phyloP scores from a whole-genome alignment of 1,140 invertebrate genomes.

The Drosophila baimaii region DNA sequence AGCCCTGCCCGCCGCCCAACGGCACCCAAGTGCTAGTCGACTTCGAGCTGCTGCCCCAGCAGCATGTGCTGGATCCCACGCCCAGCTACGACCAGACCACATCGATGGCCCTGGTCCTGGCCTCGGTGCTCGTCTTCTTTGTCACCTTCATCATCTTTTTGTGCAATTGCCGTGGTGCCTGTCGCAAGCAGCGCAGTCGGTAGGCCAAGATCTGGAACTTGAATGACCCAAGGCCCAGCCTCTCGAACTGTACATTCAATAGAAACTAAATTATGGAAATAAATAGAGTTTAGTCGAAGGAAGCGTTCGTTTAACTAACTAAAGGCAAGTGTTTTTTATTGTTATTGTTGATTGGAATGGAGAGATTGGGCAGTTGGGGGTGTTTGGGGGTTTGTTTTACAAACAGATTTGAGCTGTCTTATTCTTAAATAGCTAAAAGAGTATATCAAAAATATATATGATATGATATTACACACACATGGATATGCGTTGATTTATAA shows the following conservation, averaged over 20 bases:
- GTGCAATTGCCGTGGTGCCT: constrained; percentile 86
- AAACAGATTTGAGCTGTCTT: not conserved
- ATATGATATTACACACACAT: not conserved
- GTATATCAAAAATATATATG: constrained; percentile 36
- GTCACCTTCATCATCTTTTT: constrained; percentile 86
- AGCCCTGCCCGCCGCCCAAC: constrained; percentile 90
- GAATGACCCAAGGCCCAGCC: constrained; percentile 15
- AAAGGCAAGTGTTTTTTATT: constrained; percentile 26
- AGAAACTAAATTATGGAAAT: constrained; percentile 72
- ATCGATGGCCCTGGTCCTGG: constrained; percentile 86
- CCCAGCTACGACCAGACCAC: constrained; percentile 85
- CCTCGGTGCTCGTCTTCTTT: constrained; percentile 86
- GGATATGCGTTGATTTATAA: not conserved
- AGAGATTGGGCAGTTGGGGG: constrained; percentile 29
- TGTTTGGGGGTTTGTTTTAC: not conserved
- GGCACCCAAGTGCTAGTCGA: constrained; percentile 89
- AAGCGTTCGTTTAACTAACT: constrained; percentile 73
- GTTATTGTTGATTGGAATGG: constrained; percentile 57
- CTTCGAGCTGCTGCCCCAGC: constrained; percentile 85
- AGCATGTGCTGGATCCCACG: constrained; percentile 84
- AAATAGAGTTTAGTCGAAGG: constrained; percentile 69
- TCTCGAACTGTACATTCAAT: constrained; percentile 46
- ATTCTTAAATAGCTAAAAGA: not conserved
- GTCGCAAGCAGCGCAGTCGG: constrained; percentile 73
- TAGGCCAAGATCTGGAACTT: constrained; percentile 38